phyloP scores from a whole-genome alignment of 2,888 invertebrate genomes.

The Drosophila nr. fundita region DNA sequence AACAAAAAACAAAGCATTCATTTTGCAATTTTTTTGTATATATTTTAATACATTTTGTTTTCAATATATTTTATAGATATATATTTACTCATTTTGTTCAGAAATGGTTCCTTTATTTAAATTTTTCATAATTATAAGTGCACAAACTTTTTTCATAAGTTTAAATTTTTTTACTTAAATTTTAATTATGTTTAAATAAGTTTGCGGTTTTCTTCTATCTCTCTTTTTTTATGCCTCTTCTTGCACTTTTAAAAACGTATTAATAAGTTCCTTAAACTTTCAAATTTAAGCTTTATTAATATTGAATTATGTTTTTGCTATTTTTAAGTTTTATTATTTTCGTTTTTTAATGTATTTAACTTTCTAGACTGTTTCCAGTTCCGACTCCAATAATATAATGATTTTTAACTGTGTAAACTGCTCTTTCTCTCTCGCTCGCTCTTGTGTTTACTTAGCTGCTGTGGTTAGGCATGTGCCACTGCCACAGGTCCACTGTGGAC shows the following conservation, averaged over 20 bases:
- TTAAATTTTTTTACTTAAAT: background rate
- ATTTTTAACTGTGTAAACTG: background rate
- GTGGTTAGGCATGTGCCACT: slow-evolving; percentile 78
- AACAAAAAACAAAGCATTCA: background rate
- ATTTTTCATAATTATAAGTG: no score
- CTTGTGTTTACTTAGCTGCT: slow-evolving; percentile 71
- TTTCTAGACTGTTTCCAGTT: background rate
- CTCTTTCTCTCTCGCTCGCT: slow-evolving; percentile 8
- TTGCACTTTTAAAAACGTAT: background rate
- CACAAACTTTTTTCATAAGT: background rate
- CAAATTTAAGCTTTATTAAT: no score
- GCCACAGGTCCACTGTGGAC: slow-evolving; percentile 42
- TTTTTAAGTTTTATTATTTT: no score
- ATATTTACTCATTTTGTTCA: no score
- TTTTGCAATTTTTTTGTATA: background rate
- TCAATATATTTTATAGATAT: background rate
- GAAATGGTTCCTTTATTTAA: no score
- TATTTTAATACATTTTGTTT: background rate
- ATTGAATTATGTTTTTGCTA: no score
- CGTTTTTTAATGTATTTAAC: background rate
- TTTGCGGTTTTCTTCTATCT: background rate
- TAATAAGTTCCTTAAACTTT: no score
- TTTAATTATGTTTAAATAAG: background rate
- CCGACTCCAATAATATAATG: background rate
- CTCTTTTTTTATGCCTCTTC: background rate